Percentiles rank a stretch among this genome's conserved stretches.
These are phyloP conservation scores for Plagodis dolabraria DNA, from an alignment of 2,888 invertebrate species.

Conservation along the genomic window DNA sequence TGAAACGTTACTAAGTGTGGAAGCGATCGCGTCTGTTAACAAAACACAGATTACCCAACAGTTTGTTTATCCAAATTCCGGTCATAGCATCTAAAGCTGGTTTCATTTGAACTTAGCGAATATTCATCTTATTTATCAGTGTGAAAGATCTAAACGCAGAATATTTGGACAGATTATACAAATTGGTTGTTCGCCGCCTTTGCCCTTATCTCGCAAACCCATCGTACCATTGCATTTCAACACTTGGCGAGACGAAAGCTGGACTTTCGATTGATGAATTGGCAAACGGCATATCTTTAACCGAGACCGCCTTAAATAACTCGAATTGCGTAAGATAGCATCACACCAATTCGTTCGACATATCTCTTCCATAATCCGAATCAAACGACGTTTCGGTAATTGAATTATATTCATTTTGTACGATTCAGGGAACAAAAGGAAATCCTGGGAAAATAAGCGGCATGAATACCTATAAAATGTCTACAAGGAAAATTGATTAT, in stretches of 20 bases:
- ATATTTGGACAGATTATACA: slow-evolving; percentile 69
- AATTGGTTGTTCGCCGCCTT: slow-evolving; percentile 74
- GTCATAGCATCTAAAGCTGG: slow-evolving; percentile 28
- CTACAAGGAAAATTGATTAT: too few species aligned
- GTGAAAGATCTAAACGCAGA: slow-evolving; percentile 59
- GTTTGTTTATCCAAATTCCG: background rate
- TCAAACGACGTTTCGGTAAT: slow-evolving; percentile 23
- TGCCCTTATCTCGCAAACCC: slow-evolving; percentile 54
- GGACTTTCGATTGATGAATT: slow-evolving; percentile 52
- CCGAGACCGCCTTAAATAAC: slow-evolving; percentile 51
- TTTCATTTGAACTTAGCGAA: slow-evolving; percentile 43
- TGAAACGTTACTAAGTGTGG: slow-evolving; percentile 35
- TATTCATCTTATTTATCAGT: slow-evolving; percentile 61
- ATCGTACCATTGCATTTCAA: slow-evolving; percentile 62
- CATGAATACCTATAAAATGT: too few species aligned
- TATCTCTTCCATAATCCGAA: background rate
- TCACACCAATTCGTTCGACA: slow-evolving; percentile 37
- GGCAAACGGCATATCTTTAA: slow-evolving; percentile 41
- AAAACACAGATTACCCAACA: slow-evolving; percentile 2
- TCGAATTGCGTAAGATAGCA: slow-evolving; percentile 47
- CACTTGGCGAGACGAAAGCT: slow-evolving; percentile 43
- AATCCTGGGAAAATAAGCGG: too few species aligned
- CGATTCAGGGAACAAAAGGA: too few species aligned
- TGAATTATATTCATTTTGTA: background rate
- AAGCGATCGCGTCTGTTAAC: slow-evolving; percentile 28